Conservation (phyloP, 2,888 invertebrate genomes). For the Caenorhabditis sp. region DNA sequence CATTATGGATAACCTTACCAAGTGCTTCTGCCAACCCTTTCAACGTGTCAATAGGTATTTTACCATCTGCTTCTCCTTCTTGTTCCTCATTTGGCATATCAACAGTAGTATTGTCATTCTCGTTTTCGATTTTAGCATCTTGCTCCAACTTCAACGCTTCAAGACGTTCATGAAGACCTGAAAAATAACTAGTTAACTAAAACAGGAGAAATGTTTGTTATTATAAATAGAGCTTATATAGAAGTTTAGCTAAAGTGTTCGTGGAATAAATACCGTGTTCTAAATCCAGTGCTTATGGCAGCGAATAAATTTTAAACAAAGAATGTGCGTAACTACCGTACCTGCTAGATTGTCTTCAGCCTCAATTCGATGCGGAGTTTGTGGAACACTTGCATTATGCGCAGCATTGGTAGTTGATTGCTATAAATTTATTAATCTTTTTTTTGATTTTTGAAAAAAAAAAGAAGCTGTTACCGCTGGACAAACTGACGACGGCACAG, state of each 20-base stretch:
- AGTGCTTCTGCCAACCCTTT: constrained; percentile 63
- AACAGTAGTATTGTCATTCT: constrained; percentile 23
- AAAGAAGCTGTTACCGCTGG: neutral
- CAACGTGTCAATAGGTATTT: constrained; percentile 62
- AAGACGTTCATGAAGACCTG: constrained; percentile 20
- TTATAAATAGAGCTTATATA: too few species aligned
- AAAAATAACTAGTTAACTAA: neutral
- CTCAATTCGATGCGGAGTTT: constrained; percentile 25
- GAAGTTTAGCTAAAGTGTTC: too few species aligned
- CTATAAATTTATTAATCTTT: constrained; percentile 1
- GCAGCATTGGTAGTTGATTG: constrained; percentile 13
- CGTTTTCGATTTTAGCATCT: constrained; percentile 12
- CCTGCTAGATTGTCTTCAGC: constrained; percentile 31
- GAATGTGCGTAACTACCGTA: neutral
- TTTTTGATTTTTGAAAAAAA: neutral
- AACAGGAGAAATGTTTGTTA: too few species aligned
- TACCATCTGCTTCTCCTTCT: constrained; percentile 17
- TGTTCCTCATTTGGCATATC: constrained; percentile 8
- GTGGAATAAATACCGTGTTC: too few species aligned
- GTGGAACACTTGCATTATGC: constrained; percentile 29
- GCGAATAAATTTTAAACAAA: neutral
- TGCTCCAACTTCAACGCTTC: constrained; percentile 35
- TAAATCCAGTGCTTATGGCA: too few species aligned
- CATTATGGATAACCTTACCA: constrained; percentile 61
- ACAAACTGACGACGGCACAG: neutral